These are phyloP conservation scores for Zenarchopterus dispar DNA, from an alignment of 2,797 vertebrate genomes.

Conservation along the genomic window DNA sequence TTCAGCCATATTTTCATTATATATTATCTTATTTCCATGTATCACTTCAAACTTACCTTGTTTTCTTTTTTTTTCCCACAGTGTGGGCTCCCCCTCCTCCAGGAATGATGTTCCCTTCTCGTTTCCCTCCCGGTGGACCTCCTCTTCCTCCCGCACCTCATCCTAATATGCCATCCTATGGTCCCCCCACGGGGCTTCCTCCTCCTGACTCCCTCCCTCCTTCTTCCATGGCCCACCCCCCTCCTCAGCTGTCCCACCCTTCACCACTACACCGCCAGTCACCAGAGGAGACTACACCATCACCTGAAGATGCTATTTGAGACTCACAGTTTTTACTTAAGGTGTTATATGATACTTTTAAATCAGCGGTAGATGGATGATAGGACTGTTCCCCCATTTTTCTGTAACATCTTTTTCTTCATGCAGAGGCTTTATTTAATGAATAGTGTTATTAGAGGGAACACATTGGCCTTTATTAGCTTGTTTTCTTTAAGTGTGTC, in stretches of 20 bases:
- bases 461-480: constrained; percentile 7
- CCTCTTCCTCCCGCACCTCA: constrained; percentile 42
- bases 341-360: constrained; percentile 16
- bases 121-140: constrained; percentile 58
- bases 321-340: constrained; percentile 12
- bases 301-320: constrained; percentile 67
- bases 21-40: not conserved
- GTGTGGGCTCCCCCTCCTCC: constrained; percentile 69
- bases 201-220: constrained; percentile 40
- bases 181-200: constrained; percentile 34
- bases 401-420: constrained; percentile 29
- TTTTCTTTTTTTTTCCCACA: constrained; percentile 24
- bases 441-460: constrained; percentile 2
- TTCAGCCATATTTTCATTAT: not conserved
- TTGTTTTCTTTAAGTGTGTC: constrained; percentile 3
- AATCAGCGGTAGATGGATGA: constrained; percentile 1
- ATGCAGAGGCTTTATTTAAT: constrained; percentile 19
- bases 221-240: constrained; percentile 44
- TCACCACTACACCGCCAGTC: constrained; percentile 48
- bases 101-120: constrained; percentile 70
- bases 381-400: constrained; percentile 8
- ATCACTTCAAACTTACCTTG: not conserved
- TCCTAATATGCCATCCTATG: constrained; percentile 39
- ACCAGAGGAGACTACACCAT: constrained; percentile 48
- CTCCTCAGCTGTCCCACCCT: constrained; percentile 45